These are phyloP conservation scores for Exocentrus adspersus DNA, from an alignment of 2,888 invertebrate genomes.

Conservation along the genomic window DNA sequence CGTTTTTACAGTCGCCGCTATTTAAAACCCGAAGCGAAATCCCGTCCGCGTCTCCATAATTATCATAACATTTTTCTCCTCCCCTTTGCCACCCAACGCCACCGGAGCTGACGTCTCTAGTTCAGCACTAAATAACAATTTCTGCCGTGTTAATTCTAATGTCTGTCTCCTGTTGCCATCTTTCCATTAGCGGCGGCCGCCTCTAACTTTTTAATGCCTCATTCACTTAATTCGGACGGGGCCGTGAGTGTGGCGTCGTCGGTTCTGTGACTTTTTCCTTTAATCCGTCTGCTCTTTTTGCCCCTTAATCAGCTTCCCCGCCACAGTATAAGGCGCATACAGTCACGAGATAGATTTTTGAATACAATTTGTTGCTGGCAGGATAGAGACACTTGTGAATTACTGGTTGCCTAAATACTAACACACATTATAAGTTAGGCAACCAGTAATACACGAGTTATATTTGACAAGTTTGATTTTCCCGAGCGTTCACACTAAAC, in stretches of 20 bases:
- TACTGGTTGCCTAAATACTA: no score
- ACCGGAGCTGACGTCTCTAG: conserved; percentile 26
- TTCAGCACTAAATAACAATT: conserved; percentile 35
- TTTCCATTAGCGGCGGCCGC: conserved; percentile 39
- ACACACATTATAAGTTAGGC: no score
- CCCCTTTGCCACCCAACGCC: conserved; percentile 2
- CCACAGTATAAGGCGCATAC: no score
- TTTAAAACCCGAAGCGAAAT: not conserved
- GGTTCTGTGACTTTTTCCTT: conserved; percentile 17
- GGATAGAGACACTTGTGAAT: no score
- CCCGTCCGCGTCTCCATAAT: conserved; percentile 4
- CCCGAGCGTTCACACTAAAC: no score
- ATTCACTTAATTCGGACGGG: conserved; percentile 34
- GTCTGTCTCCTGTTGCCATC: conserved; percentile 38
- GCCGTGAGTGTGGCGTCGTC: not conserved
- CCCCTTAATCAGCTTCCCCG: not conserved
- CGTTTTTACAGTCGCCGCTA: no score
- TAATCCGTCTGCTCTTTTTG: not conserved
- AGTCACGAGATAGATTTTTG: no score
- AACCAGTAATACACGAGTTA: no score
- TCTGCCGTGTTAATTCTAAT: conserved; percentile 41
- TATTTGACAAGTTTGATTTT: no score
- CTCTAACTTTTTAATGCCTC: conserved; percentile 39
- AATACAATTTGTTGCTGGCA: no score
- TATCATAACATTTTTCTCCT: conserved; percentile 14